These are phyloP conservation scores for Axea sp. DNA, from an alignment of 2,888 invertebrate genomes.

Conservation along the genomic window DNA sequence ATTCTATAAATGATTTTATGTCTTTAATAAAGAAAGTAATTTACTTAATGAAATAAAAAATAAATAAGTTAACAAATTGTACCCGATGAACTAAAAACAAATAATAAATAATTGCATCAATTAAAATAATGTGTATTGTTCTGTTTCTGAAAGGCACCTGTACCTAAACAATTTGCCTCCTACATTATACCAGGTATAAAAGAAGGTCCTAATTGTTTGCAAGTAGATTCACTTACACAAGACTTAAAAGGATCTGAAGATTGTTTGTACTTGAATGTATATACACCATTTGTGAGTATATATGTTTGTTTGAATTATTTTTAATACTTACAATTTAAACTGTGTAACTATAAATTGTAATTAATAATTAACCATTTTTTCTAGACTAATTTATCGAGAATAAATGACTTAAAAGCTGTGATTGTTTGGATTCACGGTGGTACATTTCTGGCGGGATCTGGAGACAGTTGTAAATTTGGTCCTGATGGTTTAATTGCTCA, in stretches of 20 bases:
- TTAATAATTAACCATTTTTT: not conserved
- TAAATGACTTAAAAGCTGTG: conserved; percentile 41
- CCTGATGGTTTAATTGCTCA: conserved; percentile 68
- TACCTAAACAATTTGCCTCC: not conserved
- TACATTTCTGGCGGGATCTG: conserved; percentile 58
- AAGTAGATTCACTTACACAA: not conserved
- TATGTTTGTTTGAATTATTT: not conserved
- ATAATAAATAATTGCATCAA: too few relatives aligned
- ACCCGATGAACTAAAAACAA: too few relatives aligned
- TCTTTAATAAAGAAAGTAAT: too few relatives aligned
- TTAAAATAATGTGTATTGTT: too few relatives aligned
- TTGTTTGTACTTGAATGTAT: conserved; percentile 38
- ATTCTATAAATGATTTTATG: too few relatives aligned
- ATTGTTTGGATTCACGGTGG: conserved; percentile 69
- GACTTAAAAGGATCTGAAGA: conserved; percentile 29
- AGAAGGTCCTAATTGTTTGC: conserved; percentile 36
- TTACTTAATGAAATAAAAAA: too few relatives aligned
- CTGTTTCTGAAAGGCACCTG: not conserved
- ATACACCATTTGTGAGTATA: conserved; percentile 21
- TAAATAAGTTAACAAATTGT: too few relatives aligned
- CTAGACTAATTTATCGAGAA: conserved; percentile 8
- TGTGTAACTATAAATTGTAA: too few relatives aligned
- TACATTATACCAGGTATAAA: conserved; percentile 12
- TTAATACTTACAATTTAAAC: too few relatives aligned
- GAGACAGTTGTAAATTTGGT: conserved; percentile 52